Evolutionary conservation across 2,888 invertebrate species (phyloP).

Genomic region (Drosophila maculinotata): DNA sequence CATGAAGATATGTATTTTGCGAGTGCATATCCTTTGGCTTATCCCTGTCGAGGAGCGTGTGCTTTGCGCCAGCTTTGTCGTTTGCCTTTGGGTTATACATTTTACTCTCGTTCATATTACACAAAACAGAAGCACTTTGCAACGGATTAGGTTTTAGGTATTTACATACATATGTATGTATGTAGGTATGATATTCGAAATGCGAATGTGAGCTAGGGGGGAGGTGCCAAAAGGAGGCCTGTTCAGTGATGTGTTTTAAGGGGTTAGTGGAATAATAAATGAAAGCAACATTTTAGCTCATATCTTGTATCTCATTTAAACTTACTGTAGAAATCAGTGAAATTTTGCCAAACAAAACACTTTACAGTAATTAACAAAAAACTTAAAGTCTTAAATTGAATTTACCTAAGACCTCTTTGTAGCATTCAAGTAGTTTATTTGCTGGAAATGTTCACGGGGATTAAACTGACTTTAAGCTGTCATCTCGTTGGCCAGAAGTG

Average conservation of each 20-base stretch:
- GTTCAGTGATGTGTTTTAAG: slow-evolving; percentile 23
- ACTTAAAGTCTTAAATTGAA: slow-evolving; percentile 10
- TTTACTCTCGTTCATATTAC: slow-evolving; percentile 65
- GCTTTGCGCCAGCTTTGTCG: slow-evolving; percentile 49
- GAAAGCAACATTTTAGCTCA: slow-evolving; percentile 29
- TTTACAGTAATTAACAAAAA: slow-evolving; percentile 5
- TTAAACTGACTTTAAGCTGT: slow-evolving; percentile 10
- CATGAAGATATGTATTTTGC: slow-evolving; percentile 31
- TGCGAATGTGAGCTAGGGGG: neutral
- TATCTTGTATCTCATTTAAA: slow-evolving; percentile 8
- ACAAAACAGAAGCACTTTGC: slow-evolving; percentile 73
- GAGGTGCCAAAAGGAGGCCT: slow-evolving; percentile 8
- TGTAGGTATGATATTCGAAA: slow-evolving; percentile 37
- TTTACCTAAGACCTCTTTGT: neutral
- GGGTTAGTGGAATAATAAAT: slow-evolving; percentile 60
- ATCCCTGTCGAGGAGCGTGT: slow-evolving; percentile 61
- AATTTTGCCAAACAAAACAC: slow-evolving; percentile 3
- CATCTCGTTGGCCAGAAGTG: neutral
- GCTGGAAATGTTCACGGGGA: neutral
- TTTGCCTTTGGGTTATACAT: slow-evolving; percentile 65
- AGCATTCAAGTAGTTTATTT: neutral
- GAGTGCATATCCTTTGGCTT: slow-evolving; percentile 64
- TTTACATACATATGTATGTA: too few species aligned
- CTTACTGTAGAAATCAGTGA: slow-evolving; percentile 1
- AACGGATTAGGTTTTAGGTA: slow-evolving; percentile 66